These are phyloP conservation scores for Gymnobelideus leadbeateri DNA, from an alignment of 2,113 vertebrate species.

Conservation along the genomic window DNA sequence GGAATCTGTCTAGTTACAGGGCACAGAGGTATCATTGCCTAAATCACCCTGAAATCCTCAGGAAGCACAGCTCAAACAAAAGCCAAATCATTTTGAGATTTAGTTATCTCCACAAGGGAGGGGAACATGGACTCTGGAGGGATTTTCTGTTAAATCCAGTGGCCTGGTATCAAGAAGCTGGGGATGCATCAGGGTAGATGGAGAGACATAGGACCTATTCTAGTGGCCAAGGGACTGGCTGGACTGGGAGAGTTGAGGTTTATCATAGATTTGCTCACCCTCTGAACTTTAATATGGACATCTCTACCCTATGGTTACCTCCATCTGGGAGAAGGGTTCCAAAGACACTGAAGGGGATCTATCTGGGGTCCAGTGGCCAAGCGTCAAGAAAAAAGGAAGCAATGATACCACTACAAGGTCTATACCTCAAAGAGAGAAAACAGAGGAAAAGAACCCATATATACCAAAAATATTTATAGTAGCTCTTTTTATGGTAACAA, in stretches of 20 bases:
- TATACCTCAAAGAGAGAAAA: not conserved
- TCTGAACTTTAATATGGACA: not conserved
- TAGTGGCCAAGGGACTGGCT: not conserved
- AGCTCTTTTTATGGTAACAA: not conserved
- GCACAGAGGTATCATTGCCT: not conserved
- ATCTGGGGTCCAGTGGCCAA: not conserved
- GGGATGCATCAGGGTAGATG: not conserved
- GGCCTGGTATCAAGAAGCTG: not conserved
- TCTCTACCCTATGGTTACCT: not conserved
- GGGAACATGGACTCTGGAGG: not conserved
- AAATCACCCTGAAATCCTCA: not conserved
- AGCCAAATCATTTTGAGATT: not conserved
- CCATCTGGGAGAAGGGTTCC: not conserved
- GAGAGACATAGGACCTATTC: not conserved
- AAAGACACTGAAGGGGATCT: not conserved
- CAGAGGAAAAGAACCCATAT: not conserved
- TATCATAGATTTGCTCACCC: not conserved
- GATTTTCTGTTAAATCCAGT: not conserved
- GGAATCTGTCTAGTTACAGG: not conserved
- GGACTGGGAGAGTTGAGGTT: not conserved
- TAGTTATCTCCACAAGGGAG: not conserved
- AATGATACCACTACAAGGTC: not conserved
- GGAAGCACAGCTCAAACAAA: not conserved
- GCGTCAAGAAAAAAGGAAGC: not conserved
- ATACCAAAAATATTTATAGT: not conserved